Percentiles rank a stretch among this genome's conserved stretches.
Evolutionary conservation across 1,140 invertebrate species (phyloP).

Genomic region (Cotesia chilonis): DNA sequence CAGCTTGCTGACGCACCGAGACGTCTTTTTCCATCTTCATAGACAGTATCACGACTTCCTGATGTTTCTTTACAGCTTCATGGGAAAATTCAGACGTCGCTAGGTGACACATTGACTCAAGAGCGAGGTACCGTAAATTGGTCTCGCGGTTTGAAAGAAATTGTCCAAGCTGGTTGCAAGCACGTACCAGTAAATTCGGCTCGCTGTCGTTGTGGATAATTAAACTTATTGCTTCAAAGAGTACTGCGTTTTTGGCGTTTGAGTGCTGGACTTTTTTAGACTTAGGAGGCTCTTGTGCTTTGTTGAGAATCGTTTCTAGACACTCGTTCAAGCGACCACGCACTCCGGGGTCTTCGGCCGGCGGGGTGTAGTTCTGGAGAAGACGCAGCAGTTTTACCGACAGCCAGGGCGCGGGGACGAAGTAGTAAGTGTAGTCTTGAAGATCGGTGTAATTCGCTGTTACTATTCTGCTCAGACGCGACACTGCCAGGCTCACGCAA

Average conservation of each 20-base stretch:
- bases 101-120: slow-evolving; percentile 99
- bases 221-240: slow-evolving; percentile 99
- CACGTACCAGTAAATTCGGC: slow-evolving; percentile 94
- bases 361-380: slow-evolving; percentile 98
- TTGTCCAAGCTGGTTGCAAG: slow-evolving; percentile 98
- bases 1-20: slow-evolving; percentile 96
- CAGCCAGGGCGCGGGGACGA: slow-evolving; percentile 99
- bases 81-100: slow-evolving; percentile 99
- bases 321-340: slow-evolving; percentile 96
- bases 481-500: slow-evolving; percentile 97
- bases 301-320: slow-evolving; percentile 99
- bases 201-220: slow-evolving; percentile 99
- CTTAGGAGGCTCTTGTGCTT: slow-evolving; percentile 99
- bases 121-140: slow-evolving; percentile 95
- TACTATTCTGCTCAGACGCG: slow-evolving; percentile 94
- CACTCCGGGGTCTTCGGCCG: slow-evolving; percentile 93
- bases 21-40: slow-evolving; percentile 99
- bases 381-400: slow-evolving; percentile 97
- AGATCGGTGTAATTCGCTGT: slow-evolving; percentile 98
- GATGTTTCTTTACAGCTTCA: slow-evolving; percentile 99
- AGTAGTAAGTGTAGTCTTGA: slow-evolving; percentile 99
- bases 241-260: slow-evolving; percentile 99
- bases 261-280: slow-evolving; percentile 99
- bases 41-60: slow-evolving; percentile 98
- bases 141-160: slow-evolving; percentile 99